These are phyloP conservation scores for Polia nebulosa DNA, from an alignment of 2,888 invertebrate species.

Conservation along the genomic window DNA sequence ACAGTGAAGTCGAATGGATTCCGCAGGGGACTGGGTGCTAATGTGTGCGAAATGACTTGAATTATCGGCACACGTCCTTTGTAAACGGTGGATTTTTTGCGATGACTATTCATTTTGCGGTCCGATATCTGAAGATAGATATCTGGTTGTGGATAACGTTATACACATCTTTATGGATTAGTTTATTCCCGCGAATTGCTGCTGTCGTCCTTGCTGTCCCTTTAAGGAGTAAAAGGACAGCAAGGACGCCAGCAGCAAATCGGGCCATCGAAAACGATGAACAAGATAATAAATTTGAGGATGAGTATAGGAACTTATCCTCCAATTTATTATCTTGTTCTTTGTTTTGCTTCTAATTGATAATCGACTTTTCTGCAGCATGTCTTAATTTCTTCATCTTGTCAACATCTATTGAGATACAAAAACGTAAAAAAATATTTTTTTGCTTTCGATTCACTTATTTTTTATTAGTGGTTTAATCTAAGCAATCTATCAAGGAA, in stretches of 20 bases:
- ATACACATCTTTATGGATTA: constrained; percentile 35
- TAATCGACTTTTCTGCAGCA: not conserved
- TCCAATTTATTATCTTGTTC: constrained; percentile 5
- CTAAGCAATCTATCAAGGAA: constrained; percentile 17
- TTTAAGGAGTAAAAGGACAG: no score
- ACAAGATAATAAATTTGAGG: constrained; percentile 2
- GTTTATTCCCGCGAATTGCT: constrained; percentile 38
- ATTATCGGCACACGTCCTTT: constrained; percentile 71
- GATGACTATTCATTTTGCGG: constrained; percentile 59
- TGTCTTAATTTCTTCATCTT: not conserved
- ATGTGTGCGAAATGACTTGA: constrained; percentile 82
- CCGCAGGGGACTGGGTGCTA: constrained; percentile 70
- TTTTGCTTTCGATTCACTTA: not conserved
- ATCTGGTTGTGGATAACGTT: constrained; percentile 51
- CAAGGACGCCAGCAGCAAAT: no score
- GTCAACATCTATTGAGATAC: not conserved
- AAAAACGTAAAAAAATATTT: not conserved
- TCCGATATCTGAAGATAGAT: constrained; percentile 42
- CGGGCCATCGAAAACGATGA: no score
- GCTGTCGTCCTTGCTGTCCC: not conserved
- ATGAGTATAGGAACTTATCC: not conserved
- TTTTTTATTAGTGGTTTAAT: not conserved
- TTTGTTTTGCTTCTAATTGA: not conserved
- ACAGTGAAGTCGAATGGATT: constrained; percentile 66
- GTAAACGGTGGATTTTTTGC: constrained; percentile 61